Base-by-base conservation (phyloP, 1,140 invertebrate species). In the Macrobrachium rosenbergii region DNA sequence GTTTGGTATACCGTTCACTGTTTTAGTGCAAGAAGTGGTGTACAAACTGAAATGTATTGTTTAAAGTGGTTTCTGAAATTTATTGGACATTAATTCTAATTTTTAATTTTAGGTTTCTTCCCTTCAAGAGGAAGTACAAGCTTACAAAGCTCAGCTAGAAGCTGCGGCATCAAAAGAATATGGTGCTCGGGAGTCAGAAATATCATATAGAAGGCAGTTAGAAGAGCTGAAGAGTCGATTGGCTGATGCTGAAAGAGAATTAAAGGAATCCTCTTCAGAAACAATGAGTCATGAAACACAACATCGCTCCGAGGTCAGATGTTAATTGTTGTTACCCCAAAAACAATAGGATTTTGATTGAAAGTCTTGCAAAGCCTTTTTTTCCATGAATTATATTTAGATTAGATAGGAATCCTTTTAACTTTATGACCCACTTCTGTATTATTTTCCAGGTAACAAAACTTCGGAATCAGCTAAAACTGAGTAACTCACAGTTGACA, bases 391-490 rank as follows among this genome's bases (percentile, higher is more conserved):
- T n/a, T n/a, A n/a, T n/a, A n/a, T n/a, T n/a, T n/a, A n/a, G n/a
- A n/a, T n/a, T n/a, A n/a, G n/a, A n/a, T n/a, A n/a, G n/a, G n/a
- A n/a, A n/a, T 19, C 14, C 21, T 14, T 73, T 8, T 73, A 73
- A 23, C 21, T 73, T 21, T 23, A 17, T 75, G n/a, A 37, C 19
- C 52, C 28, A 77, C 16, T 58, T 77, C 17, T 7, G 2, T 67
- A n/a, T 37, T 77, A 8, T 60, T 21, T 82, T 73, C 16, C 86
- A 89, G 88, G 89, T 89, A 21, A 82, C 90, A 23, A 90, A 90
- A 73, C 83, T 90, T 73, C 88, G 90, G 8, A 83, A 86, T 64
- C 88, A 91, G 83, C 82, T 91, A 76, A 89, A 88, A 72, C 69
- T 90, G 12, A 89, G 88, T 16, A 89, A 90, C 78, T 81, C 83